phyloP scores from a whole-genome alignment of 2,113 vertebrate genomes.

The Struthio camelus region DNA sequence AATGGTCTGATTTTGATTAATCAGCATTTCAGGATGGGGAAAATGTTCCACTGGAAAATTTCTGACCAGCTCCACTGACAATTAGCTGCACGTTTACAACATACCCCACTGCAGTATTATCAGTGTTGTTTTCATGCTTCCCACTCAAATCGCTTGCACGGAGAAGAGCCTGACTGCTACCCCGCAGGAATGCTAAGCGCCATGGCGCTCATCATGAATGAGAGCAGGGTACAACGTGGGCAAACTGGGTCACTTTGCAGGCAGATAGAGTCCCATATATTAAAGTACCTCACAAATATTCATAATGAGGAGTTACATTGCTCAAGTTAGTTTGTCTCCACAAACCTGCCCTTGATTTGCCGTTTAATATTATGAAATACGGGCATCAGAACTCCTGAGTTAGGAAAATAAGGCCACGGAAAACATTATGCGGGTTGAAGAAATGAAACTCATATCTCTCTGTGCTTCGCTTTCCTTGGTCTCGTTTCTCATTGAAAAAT shows the following conservation, averaged over 20 bases:
- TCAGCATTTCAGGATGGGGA: background rate
- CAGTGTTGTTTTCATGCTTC: background rate
- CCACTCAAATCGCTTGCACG: background rate
- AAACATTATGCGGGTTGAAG: background rate
- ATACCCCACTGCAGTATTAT: background rate
- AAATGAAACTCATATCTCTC: background rate
- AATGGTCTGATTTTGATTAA: conserved; percentile 33
- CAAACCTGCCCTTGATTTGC: background rate
- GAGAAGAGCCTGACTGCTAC: background rate
- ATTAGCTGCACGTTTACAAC: background rate
- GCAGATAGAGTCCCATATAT: background rate
- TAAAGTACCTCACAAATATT: background rate
- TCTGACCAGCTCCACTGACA: background rate
- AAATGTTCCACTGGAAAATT: background rate
- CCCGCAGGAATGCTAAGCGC: background rate
- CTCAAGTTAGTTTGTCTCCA: background rate
- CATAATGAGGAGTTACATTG: background rate
- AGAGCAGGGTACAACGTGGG: background rate
- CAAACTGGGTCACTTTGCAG: background rate
- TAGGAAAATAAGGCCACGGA: background rate
- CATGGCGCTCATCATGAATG: background rate
- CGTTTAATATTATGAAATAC: background rate
- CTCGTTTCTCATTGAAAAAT: background rate
- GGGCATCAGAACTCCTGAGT: background rate
- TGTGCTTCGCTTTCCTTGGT: background rate